Base-by-base conservation (phyloP, 2,113 vertebrate genomes). In the Apteryx owenii region DNA sequence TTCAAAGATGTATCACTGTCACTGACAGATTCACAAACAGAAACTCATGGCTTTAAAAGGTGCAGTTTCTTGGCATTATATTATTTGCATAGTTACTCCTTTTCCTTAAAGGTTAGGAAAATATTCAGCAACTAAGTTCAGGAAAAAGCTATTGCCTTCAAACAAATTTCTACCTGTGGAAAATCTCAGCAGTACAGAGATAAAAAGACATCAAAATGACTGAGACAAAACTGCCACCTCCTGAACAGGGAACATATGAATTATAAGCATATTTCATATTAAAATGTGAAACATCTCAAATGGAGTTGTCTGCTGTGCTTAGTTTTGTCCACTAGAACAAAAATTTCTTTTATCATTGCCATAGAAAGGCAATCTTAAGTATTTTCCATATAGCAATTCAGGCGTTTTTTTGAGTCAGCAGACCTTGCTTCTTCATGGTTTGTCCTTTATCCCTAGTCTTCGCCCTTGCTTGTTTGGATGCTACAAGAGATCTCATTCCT, bases 61-160 rank as follows among this genome's bases (percentile, higher is more conserved):
- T 78, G 87, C 48, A 70, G 50, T 48, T 81, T 69, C 93, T 90
- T 50, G 76, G 87, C 54, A 28, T 81, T 46, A 12, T 15, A 20
- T 33, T 70, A 42, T 88, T 97, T 92, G 87, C 94, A 97, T 95
- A 97, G 96, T 96, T 96, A 94, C 76, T 85, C 82, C 79, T 81
- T 79, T 62, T 36, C 75, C 62, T 79, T 40, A 56, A 84, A 5
- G 0, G 28, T 26, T 38, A 85, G 51, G 89, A 81, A 84, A 73
- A 78, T 29, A 81, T 18, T 75, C 53, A 82, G 82, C 73, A 53
- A 58, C 44, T 54, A 50, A 85, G 50, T 20, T 58, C 48, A 88
- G 70, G 46, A 61, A 62, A 81, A 65, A 26, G 7, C 58, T 25
- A 25, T 3, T 28, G 89, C 16, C 48, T 84, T 38, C 53, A 58